Base-by-base conservation (phyloP, 2,113 vertebrate genomes). In the Hucho hucho region DNA sequence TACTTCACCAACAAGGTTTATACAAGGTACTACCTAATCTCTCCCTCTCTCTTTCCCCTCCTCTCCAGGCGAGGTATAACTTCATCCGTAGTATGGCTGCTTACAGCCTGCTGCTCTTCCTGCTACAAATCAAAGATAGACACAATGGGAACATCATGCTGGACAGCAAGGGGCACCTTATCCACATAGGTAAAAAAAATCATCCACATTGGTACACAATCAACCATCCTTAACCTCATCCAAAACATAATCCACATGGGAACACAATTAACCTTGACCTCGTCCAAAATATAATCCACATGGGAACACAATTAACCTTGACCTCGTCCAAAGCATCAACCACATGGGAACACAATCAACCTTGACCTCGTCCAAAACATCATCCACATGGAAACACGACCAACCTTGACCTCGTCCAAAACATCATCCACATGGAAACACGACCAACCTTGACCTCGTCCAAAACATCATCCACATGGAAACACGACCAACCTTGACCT, bases 141-240 rank as follows among this genome's bases (percentile, higher is more conserved):
- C 98, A 99, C 93, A 99, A 99, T 0, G 98, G 98, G 82, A 99
- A 99, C 93, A 99, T 99, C 94, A 99, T 99, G 98, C 92, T 99
- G 94, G 98, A 99, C 93, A 97, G 97, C 90, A 95, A 97, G 49
- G 98, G 98, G 24, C 98, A 97, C 81, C 94, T 97, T 84, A 96
- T 97, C 81, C 96, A 97, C 70, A 97, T 97, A 14, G 95, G 95
- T 96, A 72, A 90, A 94, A 90, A 94, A 87, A 4, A 3, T 25
- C 26, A 65, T 22, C 6, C 46, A 64, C 16, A 18, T 59, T 20
- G 20, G 1, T 59, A 59, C 56, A n/a, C 16, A 11, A 18, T 6
- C 9, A 14, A 4, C 5, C 46, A 18, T 24, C 46, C 22, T 14
- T 49, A 18, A 20, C 56, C 14, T 64, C 22, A 1, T 26, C 24